phyloP scores from a whole-genome alignment of 1,140 invertebrate genomes.

The Drosophila mauritiana region DNA sequence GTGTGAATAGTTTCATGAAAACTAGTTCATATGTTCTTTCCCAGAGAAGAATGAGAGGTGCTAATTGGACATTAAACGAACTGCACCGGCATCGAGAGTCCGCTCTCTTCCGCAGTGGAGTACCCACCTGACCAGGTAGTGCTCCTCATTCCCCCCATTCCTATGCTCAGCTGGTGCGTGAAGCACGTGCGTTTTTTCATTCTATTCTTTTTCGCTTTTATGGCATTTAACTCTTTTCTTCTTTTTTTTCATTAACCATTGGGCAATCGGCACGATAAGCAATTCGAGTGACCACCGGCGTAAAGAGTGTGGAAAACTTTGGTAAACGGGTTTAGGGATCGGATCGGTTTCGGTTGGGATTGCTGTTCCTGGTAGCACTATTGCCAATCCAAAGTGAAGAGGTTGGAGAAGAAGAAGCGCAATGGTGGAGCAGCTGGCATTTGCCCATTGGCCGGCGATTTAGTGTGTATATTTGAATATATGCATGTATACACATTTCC shows the following conservation, averaged over 20 bases:
- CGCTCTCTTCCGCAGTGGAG: not conserved
- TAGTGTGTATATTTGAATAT: not conserved
- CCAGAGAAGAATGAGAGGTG: slow-evolving; percentile 18
- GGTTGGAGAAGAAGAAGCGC: not conserved
- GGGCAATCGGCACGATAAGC: slow-evolving; percentile 52
- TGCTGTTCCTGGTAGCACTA: slow-evolving; percentile 5
- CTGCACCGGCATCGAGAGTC: slow-evolving; percentile 36
- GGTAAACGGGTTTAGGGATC: slow-evolving; percentile 17
- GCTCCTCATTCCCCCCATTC: not conserved
- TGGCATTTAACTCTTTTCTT: slow-evolving; percentile 3
- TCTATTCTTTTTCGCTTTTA: slow-evolving; percentile 6
- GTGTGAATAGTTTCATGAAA: not conserved
- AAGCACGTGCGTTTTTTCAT: slow-evolving; percentile 66
- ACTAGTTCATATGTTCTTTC: not conserved
- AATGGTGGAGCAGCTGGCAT: not conserved
- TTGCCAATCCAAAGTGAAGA: slow-evolving; percentile 26
- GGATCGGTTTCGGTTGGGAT: slow-evolving; percentile 8
- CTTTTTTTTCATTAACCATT: slow-evolving; percentile 32
- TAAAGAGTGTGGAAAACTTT: slow-evolving; percentile 9
- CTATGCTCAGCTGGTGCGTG: slow-evolving; percentile 23
- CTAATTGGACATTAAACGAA: slow-evolving; percentile 63
- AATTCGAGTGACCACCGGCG: slow-evolving; percentile 8
- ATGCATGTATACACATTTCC: not conserved
- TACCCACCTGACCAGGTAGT: slow-evolving; percentile 12
- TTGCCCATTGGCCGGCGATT: slow-evolving; percentile 31